Evolutionary conservation across 2,113 vertebrate genomes (phyloP), one percentile per base, ranked within the genome.

Genomic region (Lasiurus borealis): DNA sequence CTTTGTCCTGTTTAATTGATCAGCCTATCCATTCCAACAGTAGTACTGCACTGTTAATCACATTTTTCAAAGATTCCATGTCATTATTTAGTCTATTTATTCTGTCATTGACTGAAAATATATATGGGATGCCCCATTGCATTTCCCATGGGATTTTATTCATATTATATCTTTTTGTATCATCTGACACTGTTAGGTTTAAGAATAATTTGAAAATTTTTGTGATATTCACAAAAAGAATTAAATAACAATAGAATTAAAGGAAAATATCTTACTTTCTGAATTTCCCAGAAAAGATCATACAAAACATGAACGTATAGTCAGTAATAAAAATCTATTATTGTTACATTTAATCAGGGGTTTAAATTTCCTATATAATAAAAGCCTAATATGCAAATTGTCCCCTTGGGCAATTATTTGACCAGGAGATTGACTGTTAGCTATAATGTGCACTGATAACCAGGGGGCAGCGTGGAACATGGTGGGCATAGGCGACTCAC

Each of bases 1-100:
- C 81, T 66, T 95, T 75, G 31, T 72, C 95, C 64, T 68, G 69
- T 85, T 93, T 95, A 76, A 96, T 81, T 84, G 93, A 96, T 96
- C 36, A 85, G 46, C 29, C 73, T 80, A 86, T 83, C 80, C 25
- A 52, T 86, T 91, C 64, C 36, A 86, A 64, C 36, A 96, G 40
- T 34, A 95, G 21, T 21, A 25, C 14, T 72, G 64, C 9, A 52
- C n/a, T 59, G 34, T 71, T 93, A 94, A 94, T 89, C 75, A 50
- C 40, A 97, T 82, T 93, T 97, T 94, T 52, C 72, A 96, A 94
- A 91, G 75, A 86, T 72, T 69, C 21, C 23, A 31, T 57, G 36
- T 44, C 69, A 94, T 73, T 85, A 62, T 92, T 75, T 59, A 90
- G 54, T 78, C 48, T 85, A 83, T 85, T 78, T 82, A 21, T 94